Evolutionary conservation across 2,888 invertebrate species (phyloP).

Genomic region (Litoditis marina): DNA sequence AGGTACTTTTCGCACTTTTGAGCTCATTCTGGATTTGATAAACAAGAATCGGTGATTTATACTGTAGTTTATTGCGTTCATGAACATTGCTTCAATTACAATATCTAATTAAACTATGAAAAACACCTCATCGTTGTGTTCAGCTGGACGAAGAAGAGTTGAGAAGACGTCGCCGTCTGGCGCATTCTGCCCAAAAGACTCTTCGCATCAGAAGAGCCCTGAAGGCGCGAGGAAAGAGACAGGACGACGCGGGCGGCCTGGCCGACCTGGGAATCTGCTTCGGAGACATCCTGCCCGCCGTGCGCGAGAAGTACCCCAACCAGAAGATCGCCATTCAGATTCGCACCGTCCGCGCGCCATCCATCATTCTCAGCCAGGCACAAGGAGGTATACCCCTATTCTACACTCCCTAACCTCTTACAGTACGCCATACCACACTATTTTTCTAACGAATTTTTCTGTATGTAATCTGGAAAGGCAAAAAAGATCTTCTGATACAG

Average conservation of each 20-base stretch:
- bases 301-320: conserved; percentile 58
- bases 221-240: conserved; percentile 21
- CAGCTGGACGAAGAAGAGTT: conserved; percentile 11
- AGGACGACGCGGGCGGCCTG: conserved; percentile 41
- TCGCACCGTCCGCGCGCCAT: conserved; percentile 52
- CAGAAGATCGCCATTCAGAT: conserved; percentile 50
- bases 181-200: background rate
- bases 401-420: too few species aligned
- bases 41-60: too few species aligned
- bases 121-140: background rate
- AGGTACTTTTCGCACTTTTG: too few species aligned
- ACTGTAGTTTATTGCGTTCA: too few species aligned
- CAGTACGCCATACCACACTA: too few species aligned
- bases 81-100: too few species aligned
- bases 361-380: conserved; percentile 37
- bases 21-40: too few species aligned
- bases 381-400: conserved; percentile 49
- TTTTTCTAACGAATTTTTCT: too few species aligned
- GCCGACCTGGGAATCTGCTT: conserved; percentile 58
- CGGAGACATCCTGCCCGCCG: conserved; percentile 58
- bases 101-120: too few species aligned
- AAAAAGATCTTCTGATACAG: too few species aligned
- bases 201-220: conserved; percentile 15
- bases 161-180: conserved; percentile 1
- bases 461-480: too few species aligned